A percentile compares a stretch with the other conserved stretches of the same genome.
Evolutionary conservation across 2,888 invertebrate species (phyloP).

Genomic region (Leptinotarsa tumamoca): DNA sequence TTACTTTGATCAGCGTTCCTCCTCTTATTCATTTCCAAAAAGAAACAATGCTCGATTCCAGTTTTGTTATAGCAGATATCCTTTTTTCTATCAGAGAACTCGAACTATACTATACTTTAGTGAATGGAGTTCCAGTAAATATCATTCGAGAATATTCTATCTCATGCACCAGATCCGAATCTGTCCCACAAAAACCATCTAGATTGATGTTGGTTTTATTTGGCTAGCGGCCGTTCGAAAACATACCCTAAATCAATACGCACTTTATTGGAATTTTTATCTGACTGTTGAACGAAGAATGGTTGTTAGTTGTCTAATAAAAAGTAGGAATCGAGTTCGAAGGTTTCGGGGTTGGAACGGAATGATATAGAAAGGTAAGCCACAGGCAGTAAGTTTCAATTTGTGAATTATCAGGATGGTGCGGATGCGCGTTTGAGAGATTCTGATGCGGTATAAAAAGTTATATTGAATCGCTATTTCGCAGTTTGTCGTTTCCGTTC

Average conservation of each 20-base stretch:
- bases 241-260: constrained; percentile 52
- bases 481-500: neutral
- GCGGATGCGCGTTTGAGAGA: constrained; percentile 16
- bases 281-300: constrained; percentile 52
- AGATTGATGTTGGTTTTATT: constrained; percentile 2
- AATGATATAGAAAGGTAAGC: constrained; percentile 37
- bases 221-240: constrained; percentile 35
- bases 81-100: too few species aligned
- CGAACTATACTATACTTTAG: too few species aligned
- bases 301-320: constrained; percentile 51
- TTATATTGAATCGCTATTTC: neutral
- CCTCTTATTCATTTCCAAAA: too few species aligned
- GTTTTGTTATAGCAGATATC: too few species aligned
- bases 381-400: constrained; percentile 55
- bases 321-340: constrained; percentile 38
- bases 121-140: neutral
- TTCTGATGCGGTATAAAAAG: constrained; percentile 6
- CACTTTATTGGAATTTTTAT: constrained; percentile 53
- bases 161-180: neutral
- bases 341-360: constrained; percentile 35
- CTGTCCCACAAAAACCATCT: neutral
- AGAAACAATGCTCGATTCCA: too few species aligned
- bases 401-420: constrained; percentile 49
- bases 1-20: too few species aligned
- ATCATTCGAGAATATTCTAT: neutral